Conservation (phyloP, 2,888 invertebrate genomes). For the Drosophila mayaguana region DNA sequence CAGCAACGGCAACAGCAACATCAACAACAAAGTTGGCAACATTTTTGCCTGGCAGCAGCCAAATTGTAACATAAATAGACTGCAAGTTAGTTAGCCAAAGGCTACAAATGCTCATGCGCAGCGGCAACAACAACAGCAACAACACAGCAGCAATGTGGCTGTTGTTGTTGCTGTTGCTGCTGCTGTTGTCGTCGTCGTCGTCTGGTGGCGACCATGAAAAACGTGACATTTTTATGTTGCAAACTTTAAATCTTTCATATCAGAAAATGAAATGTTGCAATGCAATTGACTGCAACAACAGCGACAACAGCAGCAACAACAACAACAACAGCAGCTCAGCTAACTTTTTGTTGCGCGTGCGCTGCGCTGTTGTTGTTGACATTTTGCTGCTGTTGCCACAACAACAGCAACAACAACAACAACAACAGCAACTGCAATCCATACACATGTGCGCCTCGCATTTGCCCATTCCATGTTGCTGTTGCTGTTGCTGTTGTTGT, state of each 20-base stretch:
- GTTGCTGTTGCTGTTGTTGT: slow-evolving; percentile 17
- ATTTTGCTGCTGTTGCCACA: slow-evolving; percentile 61
- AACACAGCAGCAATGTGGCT: slow-evolving; percentile 41
- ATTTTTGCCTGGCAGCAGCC: slow-evolving; percentile 78
- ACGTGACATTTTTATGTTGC: slow-evolving; percentile 85
- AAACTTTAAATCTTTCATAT: slow-evolving; percentile 84
- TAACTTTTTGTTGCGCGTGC: slow-evolving; percentile 73
- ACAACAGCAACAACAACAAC: slow-evolving; percentile 23
- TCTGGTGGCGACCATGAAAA: slow-evolving; percentile 84
- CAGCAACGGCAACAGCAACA: slow-evolving; percentile 44
- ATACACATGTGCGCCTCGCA: slow-evolving; percentile 52
- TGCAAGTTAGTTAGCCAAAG: slow-evolving; percentile 72
- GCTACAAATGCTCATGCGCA: slow-evolving; percentile 78
- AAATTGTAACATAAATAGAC: slow-evolving; percentile 80
- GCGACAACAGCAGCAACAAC: slow-evolving; percentile 52
- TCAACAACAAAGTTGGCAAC: slow-evolving; percentile 65
- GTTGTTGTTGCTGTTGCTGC: too few relatives aligned
- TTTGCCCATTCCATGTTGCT: slow-evolving; percentile 9
- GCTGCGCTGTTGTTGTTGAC: slow-evolving; percentile 72
- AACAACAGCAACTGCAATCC: slow-evolving; percentile 22
- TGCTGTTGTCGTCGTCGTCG: slow-evolving; percentile 31
- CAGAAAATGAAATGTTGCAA: slow-evolving; percentile 81
- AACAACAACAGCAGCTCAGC: slow-evolving; percentile 31
- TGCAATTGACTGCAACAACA: slow-evolving; percentile 76
- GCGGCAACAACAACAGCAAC: slow-evolving; percentile 58